phyloP scores from a whole-genome alignment of 2,797 vertebrate species.

The Melopsittacus undulatus region DNA sequence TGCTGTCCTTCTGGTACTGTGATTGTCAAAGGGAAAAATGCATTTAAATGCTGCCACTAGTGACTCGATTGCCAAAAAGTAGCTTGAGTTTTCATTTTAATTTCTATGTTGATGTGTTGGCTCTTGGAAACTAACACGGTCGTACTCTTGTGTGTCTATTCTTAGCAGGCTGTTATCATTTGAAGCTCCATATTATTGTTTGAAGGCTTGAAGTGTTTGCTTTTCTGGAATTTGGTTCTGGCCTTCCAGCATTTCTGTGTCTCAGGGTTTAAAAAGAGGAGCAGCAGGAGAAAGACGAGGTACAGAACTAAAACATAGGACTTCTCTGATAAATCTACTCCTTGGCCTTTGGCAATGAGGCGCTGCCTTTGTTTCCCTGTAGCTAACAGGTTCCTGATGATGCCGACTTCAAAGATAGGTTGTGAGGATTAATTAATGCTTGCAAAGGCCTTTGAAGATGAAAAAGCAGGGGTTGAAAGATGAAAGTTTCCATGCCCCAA shows the following conservation, averaged over 20 bases:
- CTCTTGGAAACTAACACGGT: background rate
- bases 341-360: background rate
- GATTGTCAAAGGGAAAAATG: background rate
- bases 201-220: background rate
- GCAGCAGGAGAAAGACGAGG: background rate
- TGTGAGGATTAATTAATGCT: background rate
- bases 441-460: background rate
- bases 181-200: background rate
- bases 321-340: background rate
- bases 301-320: background rate
- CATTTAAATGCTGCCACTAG: background rate
- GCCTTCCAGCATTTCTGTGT: background rate
- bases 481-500: background rate
- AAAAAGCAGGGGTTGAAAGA: background rate
- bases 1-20: background rate
- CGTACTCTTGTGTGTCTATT: background rate
- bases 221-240: background rate
- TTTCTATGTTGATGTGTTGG: accelerated
- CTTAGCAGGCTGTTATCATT: background rate
- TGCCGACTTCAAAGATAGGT: background rate
- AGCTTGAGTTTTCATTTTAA: background rate
- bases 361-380: background rate
- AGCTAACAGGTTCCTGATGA: background rate
- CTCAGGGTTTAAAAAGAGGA: background rate
- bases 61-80: background rate